Base-by-base conservation (phyloP, 2,888 invertebrate species). In the Thera britannica region DNA sequence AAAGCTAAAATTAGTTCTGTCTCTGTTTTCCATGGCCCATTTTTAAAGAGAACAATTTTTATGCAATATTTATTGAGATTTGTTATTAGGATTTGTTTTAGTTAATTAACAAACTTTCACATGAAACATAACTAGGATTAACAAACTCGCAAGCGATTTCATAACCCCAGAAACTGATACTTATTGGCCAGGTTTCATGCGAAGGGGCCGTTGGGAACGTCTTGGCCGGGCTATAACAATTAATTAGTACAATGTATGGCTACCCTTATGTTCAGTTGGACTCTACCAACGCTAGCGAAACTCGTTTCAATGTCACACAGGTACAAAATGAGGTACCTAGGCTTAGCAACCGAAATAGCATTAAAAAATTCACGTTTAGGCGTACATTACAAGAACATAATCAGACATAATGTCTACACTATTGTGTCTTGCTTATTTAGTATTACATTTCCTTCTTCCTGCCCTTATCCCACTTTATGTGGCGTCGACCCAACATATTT, bases 221-320 rank as follows among this genome's bases (percentile, higher is more conserved):
- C 85, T 85, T 84, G 85, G 82, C 83, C 73, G 72, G 71, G 83
- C 84, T 74, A 84, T 89, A 89, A 90, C 90, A 89, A 92, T 92
- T 92, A 92, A 92, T 92, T 91, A 90, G 86, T 84, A 87, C 90
- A 90, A 89, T 87, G 86, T 89, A 86, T 82, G 76, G 77, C 75
- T 75, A 75, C 79, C 78, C 76, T 80, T 75, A 78, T 76, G 75
- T 74, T 75, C 74, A 73, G 73, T 46, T 35, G 59, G 12, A 74
- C 72, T 74, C 73, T 61, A 61, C 65, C 77, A 71, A 72, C 71
- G 73, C 72, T 51, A 79, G 77, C 70, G 57, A 77, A 77, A 73
- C 67, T 70, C 70, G 61, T 59, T 72, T 67, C 81, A 80, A 80
- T 82, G 81, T 83, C 81, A 80, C 71, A 56, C 66, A 74, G 71